Conservation (phyloP, 2,888 invertebrate species). For the Tachystola acroxantha region DNA sequence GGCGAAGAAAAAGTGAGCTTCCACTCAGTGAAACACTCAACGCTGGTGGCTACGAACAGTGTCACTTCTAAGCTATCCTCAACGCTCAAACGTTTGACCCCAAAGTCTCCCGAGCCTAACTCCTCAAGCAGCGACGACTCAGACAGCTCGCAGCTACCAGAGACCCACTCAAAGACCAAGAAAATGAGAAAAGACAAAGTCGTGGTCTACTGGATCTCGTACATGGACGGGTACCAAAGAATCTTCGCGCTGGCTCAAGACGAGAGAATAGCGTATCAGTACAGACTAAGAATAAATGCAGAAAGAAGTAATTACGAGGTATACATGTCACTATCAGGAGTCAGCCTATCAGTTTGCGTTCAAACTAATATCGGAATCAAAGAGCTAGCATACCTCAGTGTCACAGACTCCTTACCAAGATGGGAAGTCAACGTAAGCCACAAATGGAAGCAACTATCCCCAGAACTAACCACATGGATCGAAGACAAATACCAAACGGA, state of each 20-base stretch:
- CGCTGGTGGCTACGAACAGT: slow-evolving; percentile 59
- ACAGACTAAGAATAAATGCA: slow-evolving; percentile 78
- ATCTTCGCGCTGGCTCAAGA: slow-evolving; percentile 88
- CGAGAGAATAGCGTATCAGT: slow-evolving; percentile 81
- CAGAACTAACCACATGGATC: slow-evolving; percentile 88
- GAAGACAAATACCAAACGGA: slow-evolving; percentile 87
- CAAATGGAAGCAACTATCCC: slow-evolving; percentile 87
- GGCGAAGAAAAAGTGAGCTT: slow-evolving; percentile 86
- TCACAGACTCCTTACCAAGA: slow-evolving; percentile 83
- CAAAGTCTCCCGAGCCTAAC: slow-evolving; percentile 69
- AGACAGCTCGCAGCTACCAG: slow-evolving; percentile 62
- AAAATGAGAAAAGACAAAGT: slow-evolving; percentile 86
- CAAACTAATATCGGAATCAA: slow-evolving; percentile 56
- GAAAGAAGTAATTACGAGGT: slow-evolving; percentile 84
- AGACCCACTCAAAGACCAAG: slow-evolving; percentile 69
- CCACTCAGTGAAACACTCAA: slow-evolving; percentile 81
- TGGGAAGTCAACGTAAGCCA: slow-evolving; percentile 91
- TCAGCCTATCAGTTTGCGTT: slow-evolving; percentile 80
- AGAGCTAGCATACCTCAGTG: slow-evolving; percentile 83
- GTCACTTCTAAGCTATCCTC: slow-evolving; percentile 77
- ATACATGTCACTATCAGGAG: slow-evolving; percentile 83
- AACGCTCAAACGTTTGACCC: slow-evolving; percentile 71
- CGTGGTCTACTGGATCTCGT: slow-evolving; percentile 89
- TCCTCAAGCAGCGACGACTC: slow-evolving; percentile 81
- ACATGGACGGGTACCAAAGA: slow-evolving; percentile 85